Evolutionary conservation across 2,113 vertebrate genomes (phyloP).

Genomic region (Anser cygnoides): DNA sequence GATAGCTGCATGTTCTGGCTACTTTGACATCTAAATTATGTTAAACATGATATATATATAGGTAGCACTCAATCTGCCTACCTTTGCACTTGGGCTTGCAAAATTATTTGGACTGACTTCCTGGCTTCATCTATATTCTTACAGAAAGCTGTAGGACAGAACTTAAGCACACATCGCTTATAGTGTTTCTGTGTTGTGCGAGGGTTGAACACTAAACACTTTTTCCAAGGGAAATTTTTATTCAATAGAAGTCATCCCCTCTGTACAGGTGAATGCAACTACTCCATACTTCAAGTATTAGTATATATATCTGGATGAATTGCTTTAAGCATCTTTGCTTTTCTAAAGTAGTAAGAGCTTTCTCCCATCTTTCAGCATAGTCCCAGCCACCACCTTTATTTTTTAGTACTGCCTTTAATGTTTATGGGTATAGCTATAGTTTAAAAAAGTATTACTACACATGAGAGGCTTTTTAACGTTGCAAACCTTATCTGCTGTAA

Average conservation of each 20-base stretch:
- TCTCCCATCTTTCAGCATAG: background rate
- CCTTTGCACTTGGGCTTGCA: background rate
- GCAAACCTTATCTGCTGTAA: background rate
- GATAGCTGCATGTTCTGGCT: background rate
- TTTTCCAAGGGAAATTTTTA: background rate
- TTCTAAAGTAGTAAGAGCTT: background rate
- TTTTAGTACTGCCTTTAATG: background rate
- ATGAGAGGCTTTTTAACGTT: background rate
- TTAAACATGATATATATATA: background rate
- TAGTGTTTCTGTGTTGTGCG: background rate
- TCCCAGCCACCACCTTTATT: background rate
- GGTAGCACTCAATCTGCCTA: background rate
- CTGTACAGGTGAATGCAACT: background rate
- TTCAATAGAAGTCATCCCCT: background rate
- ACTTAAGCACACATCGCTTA: background rate
- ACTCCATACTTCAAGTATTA: background rate
- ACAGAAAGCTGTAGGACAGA: background rate
- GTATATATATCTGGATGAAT: background rate
- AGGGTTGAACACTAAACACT: background rate
- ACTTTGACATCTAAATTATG: background rate
- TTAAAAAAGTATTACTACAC: background rate
- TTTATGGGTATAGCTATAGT: background rate
- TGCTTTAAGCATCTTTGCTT: background rate
- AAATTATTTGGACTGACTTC: background rate
- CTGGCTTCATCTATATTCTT: background rate